phyloP scores from a whole-genome alignment of 2,797 vertebrate species.

The Decapterus maruadsi region DNA sequence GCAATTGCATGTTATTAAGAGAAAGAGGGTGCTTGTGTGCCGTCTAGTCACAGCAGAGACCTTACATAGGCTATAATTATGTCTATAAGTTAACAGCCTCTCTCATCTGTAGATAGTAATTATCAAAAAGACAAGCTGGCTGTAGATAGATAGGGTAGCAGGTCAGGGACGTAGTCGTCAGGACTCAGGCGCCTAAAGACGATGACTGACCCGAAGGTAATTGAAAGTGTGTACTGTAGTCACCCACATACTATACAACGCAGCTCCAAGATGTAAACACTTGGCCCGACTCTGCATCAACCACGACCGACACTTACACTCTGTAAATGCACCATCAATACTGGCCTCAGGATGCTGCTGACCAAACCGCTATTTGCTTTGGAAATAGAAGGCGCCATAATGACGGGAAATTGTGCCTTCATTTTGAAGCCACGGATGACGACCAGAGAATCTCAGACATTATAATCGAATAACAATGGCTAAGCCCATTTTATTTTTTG shows the following conservation, averaged over 20 bases:
- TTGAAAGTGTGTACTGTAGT: constrained; percentile 26
- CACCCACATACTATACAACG: constrained; percentile 24
- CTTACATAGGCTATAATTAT: neutral
- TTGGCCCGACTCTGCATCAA: constrained; percentile 15
- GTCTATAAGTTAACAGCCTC: neutral
- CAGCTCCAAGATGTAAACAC: constrained; percentile 34
- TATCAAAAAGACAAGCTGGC: neutral
- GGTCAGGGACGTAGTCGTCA: too few species aligned
- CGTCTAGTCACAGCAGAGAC: neutral
- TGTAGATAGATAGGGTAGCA: neutral
- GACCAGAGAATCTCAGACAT: neutral
- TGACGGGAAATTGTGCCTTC: constrained; percentile 21
- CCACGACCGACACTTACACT: constrained; percentile 20
- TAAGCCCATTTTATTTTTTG: neutral
- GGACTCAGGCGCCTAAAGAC: constrained; percentile 1
- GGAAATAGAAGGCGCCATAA: constrained; percentile 27
- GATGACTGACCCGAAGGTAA: constrained; percentile 31
- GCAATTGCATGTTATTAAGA: neutral
- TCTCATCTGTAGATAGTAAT: too few species aligned
- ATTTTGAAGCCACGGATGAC: neutral
- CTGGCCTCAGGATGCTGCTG: neutral
- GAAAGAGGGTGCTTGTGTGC: neutral
- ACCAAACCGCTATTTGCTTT: constrained; percentile 2
- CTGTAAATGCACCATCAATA: constrained; percentile 22
- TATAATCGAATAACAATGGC: neutral